Percentiles rank a stretch among this genome's conserved stretches.
Evolutionary conservation across 2,797 vertebrate species (phyloP).

Genomic region (Leptodactylus fallax): DNA sequence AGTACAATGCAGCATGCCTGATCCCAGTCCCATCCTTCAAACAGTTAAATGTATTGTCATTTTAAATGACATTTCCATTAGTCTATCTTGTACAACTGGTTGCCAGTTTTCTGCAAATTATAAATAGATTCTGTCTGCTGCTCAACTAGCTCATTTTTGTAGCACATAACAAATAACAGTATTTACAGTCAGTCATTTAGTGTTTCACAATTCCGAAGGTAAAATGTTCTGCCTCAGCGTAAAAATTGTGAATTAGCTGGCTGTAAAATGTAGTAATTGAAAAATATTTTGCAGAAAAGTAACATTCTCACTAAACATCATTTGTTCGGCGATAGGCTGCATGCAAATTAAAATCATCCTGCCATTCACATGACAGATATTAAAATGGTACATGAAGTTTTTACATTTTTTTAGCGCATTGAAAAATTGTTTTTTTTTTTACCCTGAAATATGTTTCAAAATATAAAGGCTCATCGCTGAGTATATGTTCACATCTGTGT

Average conservation of each 20-base stretch:
- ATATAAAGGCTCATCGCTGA: too few species aligned
- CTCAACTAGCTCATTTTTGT: constrained; percentile 63
- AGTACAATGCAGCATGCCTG: constrained; percentile 49
- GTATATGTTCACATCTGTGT: too few species aligned
- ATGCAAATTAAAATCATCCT: constrained; percentile 59
- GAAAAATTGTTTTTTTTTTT: not conserved
- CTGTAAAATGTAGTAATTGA: constrained; percentile 64
- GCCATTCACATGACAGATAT: constrained; percentile 35
- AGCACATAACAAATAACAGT: constrained; percentile 64
- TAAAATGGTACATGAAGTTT: constrained; percentile 4
- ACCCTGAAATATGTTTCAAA: not conserved
- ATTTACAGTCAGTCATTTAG: constrained; percentile 64
- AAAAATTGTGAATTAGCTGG: constrained; percentile 63
- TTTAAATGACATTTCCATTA: constrained; percentile 63
- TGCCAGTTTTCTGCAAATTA: constrained; percentile 63
- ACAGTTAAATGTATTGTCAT: constrained; percentile 65
- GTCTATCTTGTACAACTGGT: constrained; percentile 58
- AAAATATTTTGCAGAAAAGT: constrained; percentile 62
- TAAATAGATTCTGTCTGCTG: constrained; percentile 63
- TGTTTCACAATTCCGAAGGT: constrained; percentile 61
- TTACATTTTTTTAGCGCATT: not conserved
- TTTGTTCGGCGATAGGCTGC: constrained; percentile 51
- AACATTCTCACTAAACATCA: constrained; percentile 60
- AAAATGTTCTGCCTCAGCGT: constrained; percentile 63
- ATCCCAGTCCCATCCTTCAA: constrained; percentile 58